These are phyloP conservation scores for Microdon myrmicae DNA, from an alignment of 2,888 invertebrate genomes.

Conservation along the genomic window DNA sequence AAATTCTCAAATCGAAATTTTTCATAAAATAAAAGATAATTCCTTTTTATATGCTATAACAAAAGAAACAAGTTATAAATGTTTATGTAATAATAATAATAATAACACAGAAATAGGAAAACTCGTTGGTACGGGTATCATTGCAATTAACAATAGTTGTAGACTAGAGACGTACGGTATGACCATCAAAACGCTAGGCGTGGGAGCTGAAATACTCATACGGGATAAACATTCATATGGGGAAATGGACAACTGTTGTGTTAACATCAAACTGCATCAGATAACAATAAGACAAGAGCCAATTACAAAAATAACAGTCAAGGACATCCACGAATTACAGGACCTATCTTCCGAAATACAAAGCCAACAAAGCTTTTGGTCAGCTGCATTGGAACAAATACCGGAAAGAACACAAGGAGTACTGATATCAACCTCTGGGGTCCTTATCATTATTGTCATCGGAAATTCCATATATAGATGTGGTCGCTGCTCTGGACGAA, in stretches of 20 bases:
- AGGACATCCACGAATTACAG: constrained; percentile 3
- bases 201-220: constrained; percentile 1
- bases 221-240: constrained; percentile 1
- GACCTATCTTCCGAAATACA: constrained; percentile 1
- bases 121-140: constrained; percentile 2
- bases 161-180: constrained; percentile 2
- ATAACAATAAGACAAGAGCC: constrained; percentile 1
- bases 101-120: too few species aligned
- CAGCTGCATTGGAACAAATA: not conserved
- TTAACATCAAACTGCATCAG: not conserved
- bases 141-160: constrained; percentile 1
- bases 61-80: too few species aligned
- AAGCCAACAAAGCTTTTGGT: constrained; percentile 3
- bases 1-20: too few species aligned
- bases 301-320: constrained; percentile 1
- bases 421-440: constrained; percentile 2
- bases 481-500: not conserved
- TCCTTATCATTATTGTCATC: too few species aligned
- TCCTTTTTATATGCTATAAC: too few species aligned
- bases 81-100: too few species aligned
- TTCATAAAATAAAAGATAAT: too few species aligned
- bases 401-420: constrained; percentile 5
- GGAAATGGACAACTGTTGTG: constrained; percentile 6
- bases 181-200: not conserved
- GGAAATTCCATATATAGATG: too few species aligned